phyloP scores from a whole-genome alignment of 2,113 vertebrate genomes.

The Nibea coibor region DNA sequence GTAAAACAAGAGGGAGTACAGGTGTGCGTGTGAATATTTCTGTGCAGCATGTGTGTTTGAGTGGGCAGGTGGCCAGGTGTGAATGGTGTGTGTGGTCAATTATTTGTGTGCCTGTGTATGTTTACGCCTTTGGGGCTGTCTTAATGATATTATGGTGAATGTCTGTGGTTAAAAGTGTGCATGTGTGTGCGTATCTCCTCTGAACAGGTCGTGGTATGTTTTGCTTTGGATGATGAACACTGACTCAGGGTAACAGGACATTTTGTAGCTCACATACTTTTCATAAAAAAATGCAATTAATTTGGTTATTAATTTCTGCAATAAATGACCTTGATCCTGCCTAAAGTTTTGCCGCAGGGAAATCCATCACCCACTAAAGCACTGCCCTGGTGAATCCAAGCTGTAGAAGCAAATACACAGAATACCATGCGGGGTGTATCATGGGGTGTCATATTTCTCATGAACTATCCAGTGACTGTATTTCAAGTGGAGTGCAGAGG shows the following conservation, averaged over 20 bases:
- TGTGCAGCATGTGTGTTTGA: not conserved
- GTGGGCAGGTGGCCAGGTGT: not conserved
- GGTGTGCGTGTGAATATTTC: slow-evolving; percentile 1
- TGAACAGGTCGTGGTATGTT: not conserved
- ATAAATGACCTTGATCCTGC: not conserved
- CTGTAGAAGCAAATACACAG: not conserved
- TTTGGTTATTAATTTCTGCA: not conserved
- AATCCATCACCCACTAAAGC: not conserved
- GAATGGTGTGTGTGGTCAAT: slow-evolving; percentile 4
- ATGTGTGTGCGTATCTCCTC: not conserved
- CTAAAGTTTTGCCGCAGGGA: not conserved
- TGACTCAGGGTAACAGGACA: not conserved
- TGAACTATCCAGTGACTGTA: no score
- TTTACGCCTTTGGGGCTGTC: slow-evolving; percentile 8
- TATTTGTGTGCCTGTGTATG: slow-evolving; percentile 20
- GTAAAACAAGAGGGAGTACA: slow-evolving; percentile 20
- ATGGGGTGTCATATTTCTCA: not conserved
- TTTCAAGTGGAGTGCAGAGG: no score
- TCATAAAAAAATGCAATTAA: not conserved
- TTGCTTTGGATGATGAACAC: not conserved
- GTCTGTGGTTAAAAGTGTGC: slow-evolving; percentile 6
- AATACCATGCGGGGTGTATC: not conserved
- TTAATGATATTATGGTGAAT: slow-evolving; percentile 23
- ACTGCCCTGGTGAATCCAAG: not conserved
- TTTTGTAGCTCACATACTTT: slow-evolving; percentile 5